Conservation (phyloP, 2,888 invertebrate species). For the Pogonocherus hispidulus region DNA sequence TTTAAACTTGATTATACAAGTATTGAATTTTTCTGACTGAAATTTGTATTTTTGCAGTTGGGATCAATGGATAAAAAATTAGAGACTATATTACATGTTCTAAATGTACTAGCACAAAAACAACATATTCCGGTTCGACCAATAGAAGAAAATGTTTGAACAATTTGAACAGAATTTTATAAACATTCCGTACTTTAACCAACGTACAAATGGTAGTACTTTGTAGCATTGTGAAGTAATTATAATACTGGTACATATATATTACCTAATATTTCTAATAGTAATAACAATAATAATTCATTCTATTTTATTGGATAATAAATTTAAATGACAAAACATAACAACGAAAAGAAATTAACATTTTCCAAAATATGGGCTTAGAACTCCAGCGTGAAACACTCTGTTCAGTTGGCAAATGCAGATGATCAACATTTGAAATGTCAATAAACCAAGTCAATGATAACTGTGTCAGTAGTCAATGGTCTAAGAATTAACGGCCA, state of each 20-base stretch:
- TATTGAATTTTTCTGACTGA: background rate
- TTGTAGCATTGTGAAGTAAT: slow-evolving; percentile 7
- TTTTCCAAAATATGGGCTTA: too few species aligned
- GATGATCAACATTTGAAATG: too few species aligned
- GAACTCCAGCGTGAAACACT: too few species aligned
- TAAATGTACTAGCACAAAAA: slow-evolving; percentile 73
- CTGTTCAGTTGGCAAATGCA: too few species aligned
- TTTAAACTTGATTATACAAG: too few species aligned
- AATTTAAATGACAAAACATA: too few species aligned
- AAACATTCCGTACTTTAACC: slow-evolving; percentile 11
- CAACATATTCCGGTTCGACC: slow-evolving; percentile 70
- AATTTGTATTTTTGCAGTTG: slow-evolving; percentile 67
- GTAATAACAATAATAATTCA: background rate
- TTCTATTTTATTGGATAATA: slow-evolving; percentile 19
- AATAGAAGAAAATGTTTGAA: slow-evolving; percentile 71
- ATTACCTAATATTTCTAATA: too few species aligned
- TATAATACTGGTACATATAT: background rate
- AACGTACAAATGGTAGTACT: slow-evolving; percentile 15
- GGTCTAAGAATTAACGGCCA: too few species aligned
- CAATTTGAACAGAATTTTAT: slow-evolving; percentile 30
- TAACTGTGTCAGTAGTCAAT: too few species aligned
- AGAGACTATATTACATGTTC: slow-evolving; percentile 73
- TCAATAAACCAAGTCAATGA: too few species aligned
- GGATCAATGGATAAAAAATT: slow-evolving; percentile 75
- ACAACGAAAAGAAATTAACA: too few species aligned